Percentiles rank a stretch among this genome's conserved stretches.
Conservation (phyloP, 2,888 invertebrate genomes). For the Limulus polyphemus region DNA sequence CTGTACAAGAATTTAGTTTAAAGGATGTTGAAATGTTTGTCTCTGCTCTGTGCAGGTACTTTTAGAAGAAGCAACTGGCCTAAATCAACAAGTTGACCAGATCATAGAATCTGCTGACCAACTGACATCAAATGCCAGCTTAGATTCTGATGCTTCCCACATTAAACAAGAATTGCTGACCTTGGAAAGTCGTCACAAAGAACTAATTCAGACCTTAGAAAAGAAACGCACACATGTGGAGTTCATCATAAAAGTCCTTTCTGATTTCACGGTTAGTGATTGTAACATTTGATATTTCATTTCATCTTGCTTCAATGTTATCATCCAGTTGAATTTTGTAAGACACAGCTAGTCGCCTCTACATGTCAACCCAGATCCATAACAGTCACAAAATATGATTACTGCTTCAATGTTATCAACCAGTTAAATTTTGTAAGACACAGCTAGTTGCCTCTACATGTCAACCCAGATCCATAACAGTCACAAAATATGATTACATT, state of each 20-base stretch:
- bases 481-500: no score
- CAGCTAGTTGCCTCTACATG: no score
- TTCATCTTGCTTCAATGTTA: no score
- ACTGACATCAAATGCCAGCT: slow-evolving; percentile 59
- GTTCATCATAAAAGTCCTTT: slow-evolving; percentile 50
- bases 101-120: slow-evolving; percentile 59
- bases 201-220: slow-evolving; percentile 59
- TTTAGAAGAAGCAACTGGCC: slow-evolving; percentile 62
- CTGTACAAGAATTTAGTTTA: no score
- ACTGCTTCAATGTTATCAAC: no score
- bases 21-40: no score
- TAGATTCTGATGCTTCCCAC: slow-evolving; percentile 57
- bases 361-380: no score
- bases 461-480: no score
- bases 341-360: no score
- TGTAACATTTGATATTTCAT: background rate
- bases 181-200: slow-evolving; percentile 59
- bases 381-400: no score
- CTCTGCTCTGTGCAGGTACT: background rate
- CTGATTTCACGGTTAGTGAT: background rate
- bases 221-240: slow-evolving; percentile 66
- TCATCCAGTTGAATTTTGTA: no score
- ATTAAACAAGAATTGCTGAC: slow-evolving; percentile 64
- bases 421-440: no score
- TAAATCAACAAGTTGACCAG: slow-evolving; percentile 58